Percentiles rank a stretch among this genome's conserved stretches.
Evolutionary conservation across 2,888 invertebrate species (phyloP).

Genomic region (Rhamphomyia laevipes): DNA sequence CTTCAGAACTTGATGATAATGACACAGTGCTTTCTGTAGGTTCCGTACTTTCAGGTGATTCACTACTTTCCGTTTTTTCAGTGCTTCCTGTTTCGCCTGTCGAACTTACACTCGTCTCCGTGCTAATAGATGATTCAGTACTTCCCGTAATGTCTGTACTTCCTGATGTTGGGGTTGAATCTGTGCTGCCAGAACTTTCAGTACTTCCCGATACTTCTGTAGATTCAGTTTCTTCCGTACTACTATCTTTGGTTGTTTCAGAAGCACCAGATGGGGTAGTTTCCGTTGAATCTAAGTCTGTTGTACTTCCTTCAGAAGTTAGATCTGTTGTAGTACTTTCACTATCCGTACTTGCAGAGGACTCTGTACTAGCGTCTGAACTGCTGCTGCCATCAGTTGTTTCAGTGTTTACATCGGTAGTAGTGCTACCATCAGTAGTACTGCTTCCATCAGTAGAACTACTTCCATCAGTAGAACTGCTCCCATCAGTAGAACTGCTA

Average conservation of each 20-base stretch:
- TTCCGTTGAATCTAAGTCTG: constrained; percentile 1
- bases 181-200: constrained; percentile 17
- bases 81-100: constrained; percentile 18
- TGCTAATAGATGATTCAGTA: neutral
- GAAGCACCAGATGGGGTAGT: constrained; percentile 3
- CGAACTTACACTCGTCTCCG: constrained; percentile 1
- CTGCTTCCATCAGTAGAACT: neutral
- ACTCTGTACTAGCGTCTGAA: neutral
- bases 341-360: neutral
- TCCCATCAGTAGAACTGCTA: neutral
- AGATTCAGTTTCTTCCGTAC: neutral
- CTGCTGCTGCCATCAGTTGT: neutral
- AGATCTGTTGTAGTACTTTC: constrained; percentile 4
- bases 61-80: constrained; percentile 3
- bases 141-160: constrained; percentile 10
- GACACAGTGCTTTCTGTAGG: neutral
- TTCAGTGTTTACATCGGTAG: constrained; percentile 1
- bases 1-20: neutral
- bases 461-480: neutral
- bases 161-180: constrained; percentile 8
- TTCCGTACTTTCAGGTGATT: neutral
- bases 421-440: neutral
- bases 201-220: constrained; percentile 1
- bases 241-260: constrained; percentile 6
- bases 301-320: constrained; percentile 14